Evolutionary conservation across 2,113 vertebrate genomes (phyloP), one percentile per base, ranked within the genome.

Genomic region (Rattus rattus): DNA sequence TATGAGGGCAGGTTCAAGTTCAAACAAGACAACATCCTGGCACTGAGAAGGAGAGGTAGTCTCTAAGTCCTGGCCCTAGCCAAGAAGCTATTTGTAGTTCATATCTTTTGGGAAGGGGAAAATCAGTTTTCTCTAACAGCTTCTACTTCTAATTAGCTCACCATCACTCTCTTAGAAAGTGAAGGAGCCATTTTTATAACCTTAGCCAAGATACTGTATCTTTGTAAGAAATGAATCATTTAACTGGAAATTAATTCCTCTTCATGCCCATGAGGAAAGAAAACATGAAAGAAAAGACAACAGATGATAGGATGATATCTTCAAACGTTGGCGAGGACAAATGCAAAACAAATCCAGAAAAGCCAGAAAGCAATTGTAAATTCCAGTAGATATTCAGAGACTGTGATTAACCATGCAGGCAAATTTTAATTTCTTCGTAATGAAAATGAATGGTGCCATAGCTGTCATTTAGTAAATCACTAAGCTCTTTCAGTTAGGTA

Each of bases 361-460:
- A 24, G 4, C 24, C 39, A 73, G 39, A 83, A 85, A 94, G 59
- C 26, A 63, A 83, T 59, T 56, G 73, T 59, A 95, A 94, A 81
- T 88, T 95, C 19, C 30, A 83, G 13, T 90, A 33, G 54, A 56
- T 28, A 92, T 59, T 94, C 87, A 89, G n/a, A 26, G 61, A 76
- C 59, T 69, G 8, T 85, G 92, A 96, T 95, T 90, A 96, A 93
- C 73, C 87, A 8, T 76, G 28, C 61, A 84, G 83, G 59, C 83
- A 97, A 80, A 92, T 96, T 96, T 97, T 96, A 97, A 72, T 89
- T 91, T 75, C 33, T 95, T 96, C 77, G 54, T 75, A 92, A 92
- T 91, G 79, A 95, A 96, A 97, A 49, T 92, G 91, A 94, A 79
- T 90, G 87, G 19, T 85, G 67, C 52, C 87, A 63, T 49, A 95